Conservation (phyloP, 2,797 vertebrate genomes). For the Karalla daura region DNA sequence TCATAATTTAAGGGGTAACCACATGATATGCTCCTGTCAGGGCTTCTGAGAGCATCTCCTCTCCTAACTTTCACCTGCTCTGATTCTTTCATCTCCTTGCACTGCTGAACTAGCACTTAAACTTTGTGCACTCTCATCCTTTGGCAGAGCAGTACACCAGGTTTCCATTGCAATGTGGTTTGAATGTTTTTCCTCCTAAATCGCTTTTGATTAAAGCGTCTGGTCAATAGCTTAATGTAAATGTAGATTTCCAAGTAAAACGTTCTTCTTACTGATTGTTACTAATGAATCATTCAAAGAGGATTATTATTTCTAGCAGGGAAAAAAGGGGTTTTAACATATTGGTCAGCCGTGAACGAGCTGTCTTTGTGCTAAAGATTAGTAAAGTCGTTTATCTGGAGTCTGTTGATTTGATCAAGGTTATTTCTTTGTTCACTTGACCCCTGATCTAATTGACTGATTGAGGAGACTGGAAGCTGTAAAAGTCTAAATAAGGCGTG, state of each 20-base stretch:
- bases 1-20: no score
- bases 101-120: no score
- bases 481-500: neutral
- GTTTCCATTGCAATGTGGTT: neutral
- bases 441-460: neutral
- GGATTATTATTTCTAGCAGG: neutral
- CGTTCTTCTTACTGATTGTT: neutral
- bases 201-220: no score
- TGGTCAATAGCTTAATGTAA: neutral
- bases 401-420: neutral
- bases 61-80: no score
- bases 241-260: neutral
- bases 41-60: no score
- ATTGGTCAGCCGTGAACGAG: neutral
- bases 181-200: no score
- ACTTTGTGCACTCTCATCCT: no score
- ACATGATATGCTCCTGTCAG: no score
- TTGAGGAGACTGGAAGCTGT: neutral
- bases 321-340: no score
- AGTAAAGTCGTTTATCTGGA: neutral
- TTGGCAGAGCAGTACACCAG: neutral
- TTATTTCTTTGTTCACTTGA: neutral
- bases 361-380: neutral
- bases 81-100: no score
- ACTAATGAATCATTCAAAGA: neutral